Evolutionary conservation across 2,797 vertebrate genomes (phyloP), one percentile per base, ranked within the genome.

Genomic region (Chromobotia macracanthus): DNA sequence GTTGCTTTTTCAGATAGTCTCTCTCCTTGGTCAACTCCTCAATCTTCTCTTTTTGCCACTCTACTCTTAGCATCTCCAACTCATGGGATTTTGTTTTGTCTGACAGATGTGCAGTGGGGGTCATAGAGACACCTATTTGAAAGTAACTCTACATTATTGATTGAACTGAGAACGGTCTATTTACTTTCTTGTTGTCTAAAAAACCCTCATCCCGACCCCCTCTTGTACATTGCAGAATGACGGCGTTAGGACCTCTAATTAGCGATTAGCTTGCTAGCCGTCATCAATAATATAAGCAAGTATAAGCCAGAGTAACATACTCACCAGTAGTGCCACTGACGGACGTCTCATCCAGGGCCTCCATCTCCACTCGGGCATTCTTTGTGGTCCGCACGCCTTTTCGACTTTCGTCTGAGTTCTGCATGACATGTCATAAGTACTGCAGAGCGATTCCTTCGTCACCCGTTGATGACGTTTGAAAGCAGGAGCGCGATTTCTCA

Each of bases 381-480:
- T 1, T 67, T 48, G 21, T 16, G 41, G 13, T 48, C 21, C 13
- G 41, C 21, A 18, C 5, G 13, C 65, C 19, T 67, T 67, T 67
- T 48, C 13, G 5, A 67, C 41, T 67, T 67, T 48, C 41, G 35
- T 41, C 11, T n/a, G n/a, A n/a, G n/a, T n/a, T n/a, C n/a, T n/a
- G n/a, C n/a, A n/a, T n/a, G n/a, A n/a, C n/a, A n/a, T n/a, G n/a
- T n/a, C n/a, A n/a, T n/a, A n/a, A n/a, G n/a, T n/a, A n/a, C n/a
- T n/a, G n/a, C n/a, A n/a, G n/a, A n/a, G n/a, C n/a, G n/a, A n/a
- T n/a, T n/a, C n/a, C n/a, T n/a, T 72, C 58, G 69, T 72, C 51
- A 50, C 50, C 25, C 4, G n/a, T 72, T 72, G 69, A 72, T 28
- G n/a, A n/a, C n/a, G n/a, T 72, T 56, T 58, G 44, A 48, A 53